Percentiles rank a stretch among this genome's conserved stretches.
Conservation (phyloP, 30 jellyfish, hydroid and myxozoan genomes). For the Rhopilema esculentum region DNA sequence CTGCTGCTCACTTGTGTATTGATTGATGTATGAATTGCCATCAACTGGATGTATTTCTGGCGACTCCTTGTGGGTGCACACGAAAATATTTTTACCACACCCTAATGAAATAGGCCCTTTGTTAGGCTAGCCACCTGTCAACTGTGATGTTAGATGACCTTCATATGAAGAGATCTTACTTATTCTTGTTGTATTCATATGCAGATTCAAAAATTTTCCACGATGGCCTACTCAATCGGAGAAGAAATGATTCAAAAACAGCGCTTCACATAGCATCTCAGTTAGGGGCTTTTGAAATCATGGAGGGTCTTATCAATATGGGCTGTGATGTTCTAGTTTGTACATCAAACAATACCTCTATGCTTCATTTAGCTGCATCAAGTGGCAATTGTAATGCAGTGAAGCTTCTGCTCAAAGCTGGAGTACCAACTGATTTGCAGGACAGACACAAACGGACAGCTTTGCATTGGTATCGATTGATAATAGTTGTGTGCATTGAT, state of each 20-base stretch:
- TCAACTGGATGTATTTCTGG: too few relatives aligned
- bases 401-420: slow-evolving; percentile 4
- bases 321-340: slow-evolving; percentile 30
- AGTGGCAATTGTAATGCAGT: slow-evolving; percentile 8
- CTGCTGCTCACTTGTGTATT: too few relatives aligned
- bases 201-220: not conserved
- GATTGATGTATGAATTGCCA: too few relatives aligned
- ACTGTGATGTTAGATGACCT: too few relatives aligned
- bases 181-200: not conserved
- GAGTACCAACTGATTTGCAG: not conserved
- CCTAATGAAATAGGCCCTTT: too few relatives aligned
- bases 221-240: slow-evolving; percentile 3
- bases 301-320: not conserved
- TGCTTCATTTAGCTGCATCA: slow-evolving; percentile 37
- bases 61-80: too few relatives aligned
- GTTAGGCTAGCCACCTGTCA: too few relatives aligned
- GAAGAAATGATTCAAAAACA: slow-evolving; percentile 17
- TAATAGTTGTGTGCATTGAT: too few relatives aligned
- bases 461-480: slow-evolving; percentile 38
- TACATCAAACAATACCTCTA: not conserved
- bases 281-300: slow-evolving; percentile 2
- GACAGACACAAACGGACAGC: slow-evolving; percentile 20
- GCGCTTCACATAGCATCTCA: slow-evolving; percentile 43
- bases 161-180: too few relatives aligned
- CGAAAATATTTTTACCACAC: too few relatives aligned